Conservation (phyloP, 2,888 invertebrate species). For the Agrotis clavis region DNA sequence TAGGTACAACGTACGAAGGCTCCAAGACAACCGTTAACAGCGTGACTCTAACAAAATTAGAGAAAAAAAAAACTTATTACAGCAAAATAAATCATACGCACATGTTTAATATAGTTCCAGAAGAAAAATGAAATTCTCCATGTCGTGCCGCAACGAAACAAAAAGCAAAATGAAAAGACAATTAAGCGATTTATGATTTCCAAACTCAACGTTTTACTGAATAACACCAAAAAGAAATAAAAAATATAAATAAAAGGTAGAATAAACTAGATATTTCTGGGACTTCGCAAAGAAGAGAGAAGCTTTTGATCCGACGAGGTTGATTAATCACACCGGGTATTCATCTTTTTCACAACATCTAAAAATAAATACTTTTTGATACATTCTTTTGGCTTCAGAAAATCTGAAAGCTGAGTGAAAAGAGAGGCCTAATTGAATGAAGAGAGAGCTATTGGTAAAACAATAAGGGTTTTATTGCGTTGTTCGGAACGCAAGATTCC, state of each 20-base stretch:
- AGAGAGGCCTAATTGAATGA: conserved; percentile 47
- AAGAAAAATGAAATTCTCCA: conserved; percentile 47
- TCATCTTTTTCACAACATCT: conserved; percentile 43
- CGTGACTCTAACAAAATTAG: conserved; percentile 13
- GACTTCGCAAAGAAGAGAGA: conserved; percentile 29
- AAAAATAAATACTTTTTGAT: conserved; percentile 28
- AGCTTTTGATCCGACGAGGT: conserved; percentile 53
- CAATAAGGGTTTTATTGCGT: conserved; percentile 48
- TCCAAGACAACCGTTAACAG: background rate
- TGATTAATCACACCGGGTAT: conserved; percentile 55
- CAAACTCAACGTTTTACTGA: conserved; percentile 48
- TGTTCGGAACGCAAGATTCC: conserved; percentile 11
- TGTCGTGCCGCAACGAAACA: conserved; percentile 34
- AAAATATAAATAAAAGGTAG: conserved; percentile 33
- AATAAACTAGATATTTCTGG: conserved; percentile 50
- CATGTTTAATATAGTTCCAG: conserved; percentile 52
- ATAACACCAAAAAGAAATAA: conserved; percentile 42
- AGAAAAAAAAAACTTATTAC: conserved; percentile 8
- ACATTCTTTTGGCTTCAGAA: conserved; percentile 38
- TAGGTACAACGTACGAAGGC: background rate
- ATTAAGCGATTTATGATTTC: conserved; percentile 57
- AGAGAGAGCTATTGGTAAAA: conserved; percentile 30
- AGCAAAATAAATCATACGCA: conserved; percentile 54
- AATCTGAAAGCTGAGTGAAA: conserved; percentile 30
- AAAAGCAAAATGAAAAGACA: conserved; percentile 45